Base-by-base conservation (phyloP, 1,140 invertebrate genomes). In the Protaetia brevitarsis region DNA sequence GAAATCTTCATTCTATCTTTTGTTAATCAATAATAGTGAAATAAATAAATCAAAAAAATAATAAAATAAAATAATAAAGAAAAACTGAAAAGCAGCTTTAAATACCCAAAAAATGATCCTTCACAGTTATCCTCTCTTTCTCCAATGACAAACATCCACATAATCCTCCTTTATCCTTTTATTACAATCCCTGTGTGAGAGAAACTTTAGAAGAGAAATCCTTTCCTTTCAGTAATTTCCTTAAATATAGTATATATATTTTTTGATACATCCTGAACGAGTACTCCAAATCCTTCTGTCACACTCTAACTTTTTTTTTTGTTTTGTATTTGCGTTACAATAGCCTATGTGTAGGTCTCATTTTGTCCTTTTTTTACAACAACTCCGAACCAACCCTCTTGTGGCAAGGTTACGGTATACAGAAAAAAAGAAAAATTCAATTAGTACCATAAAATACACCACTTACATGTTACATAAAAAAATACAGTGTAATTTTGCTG, bases 401-500 rank as follows among this genome's bases (percentile, higher is more conserved):
- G n/a, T n/a, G 41, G 16, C 13, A 45, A 45, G 13, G 41, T 45
- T 37, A 45, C 41, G 41, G 41, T 45, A 45, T n/a, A n/a, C n/a
- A n/a, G n/a, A n/a, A 45, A 13, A 45, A 45, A 45, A 13, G 23
- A 19, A 45, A 45, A 45, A 45, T 45, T 19, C 41, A 45, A 19
- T 45, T 45, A 45, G 41, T 45, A 45, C 41, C 41, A 45, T 45
- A 45, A 21, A 45, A 45, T n/a, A n/a, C n/a, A n/a, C n/a, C n/a
- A 13, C 41, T 45, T 45, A 45, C 41, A 13, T 2, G 13, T 21
- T 45, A 45, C 13, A 45, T 45, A 16, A 45, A 45, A 19, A 13
- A 45, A 13, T 16, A 45, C 11, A 45, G 23, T 5, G n/a, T n/a
- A n/a, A n/a, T n/a, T n/a, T n/a, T n/a, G n/a, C n/a, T n/a, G n/a